Evolutionary conservation across 2,888 invertebrate species (phyloP).

Genomic region (Lordiphosa andalusiaca): DNA sequence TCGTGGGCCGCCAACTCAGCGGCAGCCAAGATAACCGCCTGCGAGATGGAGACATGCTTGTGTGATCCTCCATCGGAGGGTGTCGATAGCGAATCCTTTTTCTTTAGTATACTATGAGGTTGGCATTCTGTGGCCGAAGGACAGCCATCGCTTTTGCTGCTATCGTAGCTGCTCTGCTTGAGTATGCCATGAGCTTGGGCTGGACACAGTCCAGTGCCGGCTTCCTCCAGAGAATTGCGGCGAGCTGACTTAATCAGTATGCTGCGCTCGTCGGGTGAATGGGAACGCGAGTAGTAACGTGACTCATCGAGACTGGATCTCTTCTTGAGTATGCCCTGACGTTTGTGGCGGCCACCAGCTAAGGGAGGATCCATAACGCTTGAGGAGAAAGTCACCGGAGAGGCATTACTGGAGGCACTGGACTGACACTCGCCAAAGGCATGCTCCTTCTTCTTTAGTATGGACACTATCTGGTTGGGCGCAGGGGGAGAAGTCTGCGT

Average conservation of each 20-base stretch:
- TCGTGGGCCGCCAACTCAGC: conserved; percentile 80
- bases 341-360: conserved; percentile 79
- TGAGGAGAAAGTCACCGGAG: conserved; percentile 90
- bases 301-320: conserved; percentile 89
- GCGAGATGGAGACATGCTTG: conserved; percentile 80
- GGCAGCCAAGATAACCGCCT: conserved; percentile 80
- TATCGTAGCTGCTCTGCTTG: conserved; percentile 88
- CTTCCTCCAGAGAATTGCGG: conserved; percentile 79
- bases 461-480: conserved; percentile 83
- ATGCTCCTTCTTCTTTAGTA: conserved; percentile 85
- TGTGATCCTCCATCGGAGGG: conserved; percentile 78
- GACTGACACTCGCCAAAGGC: conserved; percentile 78
- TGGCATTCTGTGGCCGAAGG: conserved; percentile 83
- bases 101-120: conserved; percentile 88
- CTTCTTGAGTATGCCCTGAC: conserved; percentile 91
- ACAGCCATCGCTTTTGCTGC: conserved; percentile 83
- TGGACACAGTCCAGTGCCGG: conserved; percentile 43
- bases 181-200: conserved; percentile 85
- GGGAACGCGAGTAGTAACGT: conserved; percentile 80
- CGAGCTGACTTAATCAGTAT: conserved; percentile 79
- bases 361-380: conserved; percentile 85
- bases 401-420: conserved; percentile 82
- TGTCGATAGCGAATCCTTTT: conserved; percentile 79
- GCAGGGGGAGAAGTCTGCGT: conserved; percentile 76
- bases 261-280: conserved; percentile 80